Base-by-base conservation (phyloP, 2,888 invertebrate species). In the Eustalomyia histrio region DNA sequence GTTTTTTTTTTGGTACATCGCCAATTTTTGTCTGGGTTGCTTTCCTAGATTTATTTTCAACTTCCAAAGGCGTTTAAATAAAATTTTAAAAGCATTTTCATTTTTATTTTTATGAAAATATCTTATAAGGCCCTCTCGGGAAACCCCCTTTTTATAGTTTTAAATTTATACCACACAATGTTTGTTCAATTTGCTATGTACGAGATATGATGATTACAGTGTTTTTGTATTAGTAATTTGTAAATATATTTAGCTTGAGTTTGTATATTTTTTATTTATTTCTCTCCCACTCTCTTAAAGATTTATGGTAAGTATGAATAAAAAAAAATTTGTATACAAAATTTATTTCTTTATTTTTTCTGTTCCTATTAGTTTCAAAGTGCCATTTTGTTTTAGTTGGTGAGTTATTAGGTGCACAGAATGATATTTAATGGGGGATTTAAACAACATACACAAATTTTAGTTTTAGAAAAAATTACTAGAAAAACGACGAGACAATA, bases 351-450 rank as follows among this genome's bases (percentile, higher is more conserved):
- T 43, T 50, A 12, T 55, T 39, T 55, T 47, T 9, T 29, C 33
- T 50, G 10, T 55, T 39, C 50, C 57, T 58, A 29, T 61, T 53
- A 63, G 67, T 78, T 78, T 78, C 69, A 78, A 81, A 81, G 63
- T 81, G 78, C 81, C 81, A 81, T 81, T 81, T 81, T 81, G 81
- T 81, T 81, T 81, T 63, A 67, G 74, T 75, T 71, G 67, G 60
- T 78, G 74, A 78, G 71, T 81, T 81, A 81, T 81, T 81, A 81
- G 81, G 81, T 74, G 74, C 81, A 60, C 81, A 81, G 81, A 81
- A 81, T 35, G 43, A 35, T 60, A 67, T 81, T 81, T 78, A 81
- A 78, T 71, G 78, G 65, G 60, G 65, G 74, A 74, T 74, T 69
- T 72, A 76, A 76, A 72, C 67, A 6, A 76, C 18, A 63, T 39